Evolutionary conservation across 2,888 invertebrate genomes (phyloP), one percentile per base, ranked within the genome.

Genomic region (Anaspis maculata): DNA sequence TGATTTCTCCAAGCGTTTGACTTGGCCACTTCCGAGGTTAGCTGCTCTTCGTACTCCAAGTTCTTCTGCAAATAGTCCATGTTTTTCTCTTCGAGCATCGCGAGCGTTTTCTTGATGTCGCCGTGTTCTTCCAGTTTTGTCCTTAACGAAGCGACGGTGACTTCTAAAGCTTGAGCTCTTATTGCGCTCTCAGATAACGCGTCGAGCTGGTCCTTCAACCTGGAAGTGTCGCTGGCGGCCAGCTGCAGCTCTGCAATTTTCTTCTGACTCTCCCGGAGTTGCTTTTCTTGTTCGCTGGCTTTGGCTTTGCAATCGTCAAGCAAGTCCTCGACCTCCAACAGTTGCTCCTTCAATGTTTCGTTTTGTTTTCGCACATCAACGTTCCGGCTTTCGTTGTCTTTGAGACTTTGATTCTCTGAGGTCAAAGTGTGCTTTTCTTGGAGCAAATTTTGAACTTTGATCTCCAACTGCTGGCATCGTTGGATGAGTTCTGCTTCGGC

Each of bases 71-170:
- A 76, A 62, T 92, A 88, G 54, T 88, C 86, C 10, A 85, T 80
- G 66, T 92, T 95, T 52, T 91, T 87, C 32, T 90, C 88, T 66
- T 95, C 94, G 3, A 94, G 62, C 44, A 88, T 68, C 61, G 92
- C 91, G 22, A 82, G 62, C 66, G 90, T 90, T 49, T 86, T 77
- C 58, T 87, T 83, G 14, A 94, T 65, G 57, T 95, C 94, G 31
- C 87, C 83, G 54, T 88, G 78, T 52, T 94, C 95, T 66, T 96
- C 95, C 65, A 96, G 73, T 63, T 91, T 85, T 60, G 92, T 94
- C 64, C 94, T 94, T 61, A 91, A 94, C 0, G 86, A 84, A 15
- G 84, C 83, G 33, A 95, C 77, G 9, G 87, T 81, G 1, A 82
- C 74, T 65, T 96, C 95, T 47, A 88, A 79, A 28, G 86, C 81